Percentiles rank a stretch among this genome's conserved stretches.
Evolutionary conservation across 1,140 invertebrate genomes (phyloP).

Genomic region (Cyrtorhinus lividipennis): DNA sequence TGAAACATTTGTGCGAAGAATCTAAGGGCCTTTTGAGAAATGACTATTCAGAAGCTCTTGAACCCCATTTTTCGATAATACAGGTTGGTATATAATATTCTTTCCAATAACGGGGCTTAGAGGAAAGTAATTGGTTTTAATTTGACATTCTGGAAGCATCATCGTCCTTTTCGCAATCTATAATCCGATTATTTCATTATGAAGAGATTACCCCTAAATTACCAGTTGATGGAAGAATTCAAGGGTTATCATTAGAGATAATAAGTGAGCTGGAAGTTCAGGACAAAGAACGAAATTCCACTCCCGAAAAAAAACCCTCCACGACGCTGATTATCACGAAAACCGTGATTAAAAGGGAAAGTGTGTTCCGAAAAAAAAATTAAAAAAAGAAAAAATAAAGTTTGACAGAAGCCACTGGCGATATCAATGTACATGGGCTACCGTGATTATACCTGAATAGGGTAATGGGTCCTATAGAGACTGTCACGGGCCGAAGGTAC

Average conservation of each 20-base stretch:
- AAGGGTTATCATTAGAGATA: background rate
- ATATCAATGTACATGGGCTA: background rate
- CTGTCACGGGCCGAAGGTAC: no score
- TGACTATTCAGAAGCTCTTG: no score
- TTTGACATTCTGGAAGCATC: no score
- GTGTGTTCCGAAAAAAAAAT: background rate
- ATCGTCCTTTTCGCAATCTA: background rate
- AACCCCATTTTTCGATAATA: no score
- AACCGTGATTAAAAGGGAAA: background rate
- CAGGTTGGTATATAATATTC: no score
- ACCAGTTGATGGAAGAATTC: background rate
- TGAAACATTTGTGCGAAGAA: no score
- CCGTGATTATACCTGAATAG: background rate
- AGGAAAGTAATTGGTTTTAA: no score
- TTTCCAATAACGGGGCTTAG: no score
- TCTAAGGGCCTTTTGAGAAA: no score
- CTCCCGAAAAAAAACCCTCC: background rate
- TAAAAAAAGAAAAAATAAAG: no score
- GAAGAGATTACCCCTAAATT: background rate
- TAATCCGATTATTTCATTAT: background rate
- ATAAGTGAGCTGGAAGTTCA: no score
- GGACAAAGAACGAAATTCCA: background rate
- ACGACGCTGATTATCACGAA: background rate
- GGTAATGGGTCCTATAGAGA: background rate
- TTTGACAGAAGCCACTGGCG: constrained; percentile 1